Conservation (phyloP, 2,113 vertebrate genomes). For the Barnardius zonarius region DNA sequence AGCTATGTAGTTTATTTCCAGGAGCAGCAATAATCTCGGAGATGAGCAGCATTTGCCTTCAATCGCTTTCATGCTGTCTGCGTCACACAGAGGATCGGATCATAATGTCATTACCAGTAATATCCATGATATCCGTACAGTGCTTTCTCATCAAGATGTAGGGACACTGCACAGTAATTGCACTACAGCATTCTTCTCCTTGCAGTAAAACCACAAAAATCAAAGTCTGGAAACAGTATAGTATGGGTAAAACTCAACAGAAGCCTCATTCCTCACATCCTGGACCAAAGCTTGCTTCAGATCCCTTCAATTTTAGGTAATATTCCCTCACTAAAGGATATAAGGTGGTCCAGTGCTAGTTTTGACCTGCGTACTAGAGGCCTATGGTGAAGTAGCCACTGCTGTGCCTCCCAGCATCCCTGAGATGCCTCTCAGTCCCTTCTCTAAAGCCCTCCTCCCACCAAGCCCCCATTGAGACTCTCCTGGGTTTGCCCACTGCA, state of each 20-base stretch:
- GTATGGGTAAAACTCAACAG: not conserved
- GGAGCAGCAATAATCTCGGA: not conserved
- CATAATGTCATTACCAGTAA: not conserved
- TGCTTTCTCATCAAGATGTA: not conserved
- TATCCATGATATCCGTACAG: not conserved
- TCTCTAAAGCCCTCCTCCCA: not conserved
- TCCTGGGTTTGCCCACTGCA: not conserved
- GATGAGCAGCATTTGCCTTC: not conserved
- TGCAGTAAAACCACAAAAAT: not conserved
- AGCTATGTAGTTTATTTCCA: not conserved
- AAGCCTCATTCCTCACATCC: not conserved
- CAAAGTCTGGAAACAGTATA: not conserved
- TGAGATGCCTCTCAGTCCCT: not conserved
- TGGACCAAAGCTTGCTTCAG: not conserved
- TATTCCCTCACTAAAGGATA: not conserved
- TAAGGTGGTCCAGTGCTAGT: not conserved
- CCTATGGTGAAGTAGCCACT: not conserved
- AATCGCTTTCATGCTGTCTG: not conserved
- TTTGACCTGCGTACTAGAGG: not conserved
- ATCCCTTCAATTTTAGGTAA: not conserved
- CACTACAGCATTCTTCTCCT: not conserved
- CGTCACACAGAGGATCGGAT: not conserved
- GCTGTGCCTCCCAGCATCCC: not conserved
- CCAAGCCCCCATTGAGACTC: not conserved
- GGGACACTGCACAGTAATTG: not conserved